Conservation (phyloP, 2,888 invertebrate species). For the Mythimna impura region DNA sequence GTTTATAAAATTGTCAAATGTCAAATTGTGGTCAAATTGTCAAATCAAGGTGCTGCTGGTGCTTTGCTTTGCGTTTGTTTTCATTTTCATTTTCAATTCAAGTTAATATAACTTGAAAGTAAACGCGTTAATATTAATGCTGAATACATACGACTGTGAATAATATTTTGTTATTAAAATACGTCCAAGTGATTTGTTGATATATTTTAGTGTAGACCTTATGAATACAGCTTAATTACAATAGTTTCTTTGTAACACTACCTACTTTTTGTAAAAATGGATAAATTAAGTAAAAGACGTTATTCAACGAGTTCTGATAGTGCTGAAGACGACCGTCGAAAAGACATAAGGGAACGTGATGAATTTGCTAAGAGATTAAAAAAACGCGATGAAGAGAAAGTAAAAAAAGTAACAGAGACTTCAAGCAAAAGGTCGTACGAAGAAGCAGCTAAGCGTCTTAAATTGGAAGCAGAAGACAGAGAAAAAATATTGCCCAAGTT, state of each 20-base stretch:
- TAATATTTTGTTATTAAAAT: not conserved
- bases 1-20: no score
- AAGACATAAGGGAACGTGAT: constrained; percentile 97
- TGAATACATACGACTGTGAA: not conserved
- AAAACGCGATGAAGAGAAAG: constrained; percentile 96
- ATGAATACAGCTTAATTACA: not conserved
- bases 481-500: constrained; percentile 97
- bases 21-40: no score
- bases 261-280: constrained; percentile 68
- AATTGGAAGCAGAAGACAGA: constrained; percentile 96
- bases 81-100: no score
- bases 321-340: constrained; percentile 94
- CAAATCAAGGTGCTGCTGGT: no score
- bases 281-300: constrained; percentile 82
- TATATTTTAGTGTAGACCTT: not conserved
- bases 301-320: constrained; percentile 92
- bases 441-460: constrained; percentile 97
- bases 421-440: constrained; percentile 93
- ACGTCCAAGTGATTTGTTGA: not conserved
- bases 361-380: constrained; percentile 97
- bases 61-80: no score
- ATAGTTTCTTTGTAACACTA: not conserved
- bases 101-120: no score
- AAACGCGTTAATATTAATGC: no score
- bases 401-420: constrained; percentile 94